Percentiles rank a stretch among this genome's conserved stretches.
Conservation (phyloP, 2,797 vertebrate species). For the Spinus pinus region DNA sequence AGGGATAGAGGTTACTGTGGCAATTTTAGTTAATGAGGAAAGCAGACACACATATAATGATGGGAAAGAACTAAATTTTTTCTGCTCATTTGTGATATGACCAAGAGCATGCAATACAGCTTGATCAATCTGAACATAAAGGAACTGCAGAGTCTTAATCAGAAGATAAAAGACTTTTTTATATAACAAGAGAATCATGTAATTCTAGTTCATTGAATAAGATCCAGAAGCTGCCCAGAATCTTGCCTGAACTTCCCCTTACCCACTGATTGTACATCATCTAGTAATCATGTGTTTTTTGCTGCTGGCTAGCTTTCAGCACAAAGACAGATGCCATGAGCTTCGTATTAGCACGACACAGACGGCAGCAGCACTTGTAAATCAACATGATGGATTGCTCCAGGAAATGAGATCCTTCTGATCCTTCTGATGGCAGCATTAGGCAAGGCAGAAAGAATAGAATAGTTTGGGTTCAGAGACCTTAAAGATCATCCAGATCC, state of each 20-base stretch:
- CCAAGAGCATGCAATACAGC: background rate
- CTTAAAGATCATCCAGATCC: background rate
- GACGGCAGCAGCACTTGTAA: background rate
- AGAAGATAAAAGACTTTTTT: background rate
- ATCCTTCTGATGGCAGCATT: background rate
- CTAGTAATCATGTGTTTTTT: background rate
- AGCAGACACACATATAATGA: fast-evolving
- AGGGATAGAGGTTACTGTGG: background rate
- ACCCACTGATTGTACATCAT: background rate
- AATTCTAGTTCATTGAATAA: background rate
- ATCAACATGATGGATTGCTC: conserved; percentile 24
- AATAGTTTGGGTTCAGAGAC: background rate
- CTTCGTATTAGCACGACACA: conserved; percentile 9
- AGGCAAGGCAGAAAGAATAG: background rate
- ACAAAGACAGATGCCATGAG: conserved; percentile 27
- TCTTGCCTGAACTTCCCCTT: background rate
- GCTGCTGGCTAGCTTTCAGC: conserved; percentile 4
- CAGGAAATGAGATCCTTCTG: background rate
- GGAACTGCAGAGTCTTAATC: background rate
- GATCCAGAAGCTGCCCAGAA: background rate
- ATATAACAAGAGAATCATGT: background rate
- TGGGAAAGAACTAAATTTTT: background rate
- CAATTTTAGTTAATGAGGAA: background rate
- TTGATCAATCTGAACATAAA: background rate
- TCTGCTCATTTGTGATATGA: background rate